Percentiles rank a stretch among this genome's conserved stretches.
Conservation (phyloP, 1,140 invertebrate genomes). For the Macrostomum lignano region DNA sequence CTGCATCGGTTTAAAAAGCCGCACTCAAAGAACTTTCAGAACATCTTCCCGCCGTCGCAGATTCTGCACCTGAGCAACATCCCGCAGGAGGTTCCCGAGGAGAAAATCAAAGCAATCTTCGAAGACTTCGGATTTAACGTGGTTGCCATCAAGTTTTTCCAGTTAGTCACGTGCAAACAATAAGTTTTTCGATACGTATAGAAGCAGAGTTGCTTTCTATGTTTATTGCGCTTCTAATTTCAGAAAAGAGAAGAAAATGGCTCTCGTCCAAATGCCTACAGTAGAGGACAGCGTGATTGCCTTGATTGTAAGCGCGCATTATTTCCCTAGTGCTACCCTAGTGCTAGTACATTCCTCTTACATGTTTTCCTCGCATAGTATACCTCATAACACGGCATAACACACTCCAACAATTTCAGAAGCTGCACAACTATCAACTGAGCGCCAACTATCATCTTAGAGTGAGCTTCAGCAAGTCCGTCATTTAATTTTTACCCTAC, state of each 20-base stretch:
- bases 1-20: constrained; percentile 96
- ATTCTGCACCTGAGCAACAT: constrained; percentile 98
- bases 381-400: too few species aligned
- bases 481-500: constrained; percentile 1
- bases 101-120: constrained; percentile 11
- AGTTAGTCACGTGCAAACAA: constrained; percentile 17
- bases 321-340: too few species aligned
- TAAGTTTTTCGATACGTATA: neutral
- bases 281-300: constrained; percentile 81
- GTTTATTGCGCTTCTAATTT: constrained; percentile 12
- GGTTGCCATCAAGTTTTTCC: constrained; percentile 32
- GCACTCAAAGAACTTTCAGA: constrained; percentile 95
- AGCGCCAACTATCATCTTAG: constrained; percentile 31
- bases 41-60: constrained; percentile 88
- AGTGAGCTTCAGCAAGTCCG: constrained; percentile 32
- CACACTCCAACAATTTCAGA: constrained; percentile 14
- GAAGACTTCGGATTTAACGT: constrained; percentile 23
- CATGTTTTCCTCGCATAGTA: constrained; percentile 5
- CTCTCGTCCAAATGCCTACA: constrained; percentile 64
- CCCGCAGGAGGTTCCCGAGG: constrained; percentile 32
- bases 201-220: neutral
- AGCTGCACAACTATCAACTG: constrained; percentile 30
- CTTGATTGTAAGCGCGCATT: constrained; percentile 40
- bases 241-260: constrained; percentile 97
- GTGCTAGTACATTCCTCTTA: constrained; percentile 1